Conservation (phyloP, 2,113 vertebrate genomes). For the Brachypteracias leptosomus region DNA sequence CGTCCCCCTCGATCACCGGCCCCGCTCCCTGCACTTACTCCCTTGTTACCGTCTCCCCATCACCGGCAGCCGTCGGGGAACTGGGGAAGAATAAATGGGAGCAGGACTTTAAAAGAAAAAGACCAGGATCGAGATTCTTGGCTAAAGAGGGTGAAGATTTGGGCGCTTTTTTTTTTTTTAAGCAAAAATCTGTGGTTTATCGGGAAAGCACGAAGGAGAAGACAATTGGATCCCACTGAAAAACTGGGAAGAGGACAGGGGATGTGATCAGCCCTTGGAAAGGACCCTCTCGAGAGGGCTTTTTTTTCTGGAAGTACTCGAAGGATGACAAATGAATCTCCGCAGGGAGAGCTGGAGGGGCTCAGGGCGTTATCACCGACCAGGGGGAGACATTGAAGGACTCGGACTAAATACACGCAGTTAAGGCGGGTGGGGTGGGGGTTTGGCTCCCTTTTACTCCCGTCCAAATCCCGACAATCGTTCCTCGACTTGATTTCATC, state of each 20-base stretch:
- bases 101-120: not conserved
- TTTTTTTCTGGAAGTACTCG: not conserved
- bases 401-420: rapidly evolving
- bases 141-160: not conserved
- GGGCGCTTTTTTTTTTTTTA: rapidly evolving
- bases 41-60: not conserved
- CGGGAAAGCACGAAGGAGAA: not conserved
- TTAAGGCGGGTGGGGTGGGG: rapidly evolving
- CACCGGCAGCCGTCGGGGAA: not conserved
- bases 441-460: not conserved
- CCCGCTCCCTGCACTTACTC: not conserved
- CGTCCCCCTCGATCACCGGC: rapidly evolving
- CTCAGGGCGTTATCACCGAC: not conserved
- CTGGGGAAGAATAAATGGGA: rapidly evolving
- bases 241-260: not conserved
- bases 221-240: not conserved
- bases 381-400: not conserved
- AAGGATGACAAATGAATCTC: not conserved
- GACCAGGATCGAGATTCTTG: not conserved
- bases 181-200: not conserved
- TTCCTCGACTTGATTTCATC: not conserved
- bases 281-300: not conserved
- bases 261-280: not conserved
- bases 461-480: not conserved
- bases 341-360: not conserved